phyloP scores from a whole-genome alignment of 2,888 invertebrate species.

The Lasioglossum malachurum region DNA sequence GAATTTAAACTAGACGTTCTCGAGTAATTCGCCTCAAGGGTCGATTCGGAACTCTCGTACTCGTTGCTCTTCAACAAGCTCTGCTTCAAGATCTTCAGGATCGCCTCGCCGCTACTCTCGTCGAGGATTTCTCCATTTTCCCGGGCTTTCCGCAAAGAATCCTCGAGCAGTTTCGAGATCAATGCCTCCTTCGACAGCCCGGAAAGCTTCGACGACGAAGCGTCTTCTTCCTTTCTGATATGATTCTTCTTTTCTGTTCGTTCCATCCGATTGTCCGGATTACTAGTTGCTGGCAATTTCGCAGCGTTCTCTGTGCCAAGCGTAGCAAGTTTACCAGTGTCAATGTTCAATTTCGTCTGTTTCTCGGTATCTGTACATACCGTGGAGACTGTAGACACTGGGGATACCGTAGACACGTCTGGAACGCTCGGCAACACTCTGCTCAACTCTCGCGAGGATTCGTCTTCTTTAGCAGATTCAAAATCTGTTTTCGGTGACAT shows the following conservation, averaged over 20 bases:
- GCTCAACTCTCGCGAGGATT: background rate
- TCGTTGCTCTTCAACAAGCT: constrained; percentile 80
- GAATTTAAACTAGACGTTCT: constrained; percentile 77
- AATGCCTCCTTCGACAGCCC: constrained; percentile 77
- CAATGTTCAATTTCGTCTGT: constrained; percentile 29
- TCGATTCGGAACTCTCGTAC: constrained; percentile 78
- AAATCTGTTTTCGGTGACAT: background rate
- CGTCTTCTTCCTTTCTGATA: constrained; percentile 46
- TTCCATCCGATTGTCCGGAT: constrained; percentile 17
- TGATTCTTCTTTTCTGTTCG: constrained; percentile 41
- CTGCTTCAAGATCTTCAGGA: constrained; percentile 82
- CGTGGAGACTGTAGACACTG: background rate
- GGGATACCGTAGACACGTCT: background rate
- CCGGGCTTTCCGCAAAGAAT: constrained; percentile 80
- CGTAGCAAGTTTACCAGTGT: constrained; percentile 15
- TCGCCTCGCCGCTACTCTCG: constrained; percentile 82
- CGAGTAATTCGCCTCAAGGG: constrained; percentile 76
- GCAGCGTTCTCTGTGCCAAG: background rate
- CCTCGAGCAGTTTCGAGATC: constrained; percentile 81
- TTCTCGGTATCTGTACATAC: constrained; percentile 33
- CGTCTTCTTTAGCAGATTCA: background rate
- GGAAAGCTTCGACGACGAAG: constrained; percentile 37
- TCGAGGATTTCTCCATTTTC: constrained; percentile 82
- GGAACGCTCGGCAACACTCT: background rate
- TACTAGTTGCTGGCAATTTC: constrained; percentile 6